Evolutionary conservation across 2,113 vertebrate genomes (phyloP).

Genomic region (Gavia stellata): DNA sequence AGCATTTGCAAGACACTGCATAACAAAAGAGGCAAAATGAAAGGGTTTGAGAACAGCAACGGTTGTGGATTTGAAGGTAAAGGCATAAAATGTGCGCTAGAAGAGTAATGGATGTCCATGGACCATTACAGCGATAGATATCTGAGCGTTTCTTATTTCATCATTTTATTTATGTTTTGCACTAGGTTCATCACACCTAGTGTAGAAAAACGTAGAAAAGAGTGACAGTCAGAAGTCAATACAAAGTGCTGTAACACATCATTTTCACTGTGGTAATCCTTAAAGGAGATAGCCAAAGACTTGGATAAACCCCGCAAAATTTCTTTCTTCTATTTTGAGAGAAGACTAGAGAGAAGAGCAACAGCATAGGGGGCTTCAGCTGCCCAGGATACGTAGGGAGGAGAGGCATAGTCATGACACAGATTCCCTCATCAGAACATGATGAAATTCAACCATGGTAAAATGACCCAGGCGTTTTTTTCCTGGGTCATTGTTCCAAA

Average conservation of each 20-base stretch:
- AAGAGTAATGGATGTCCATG: neutral
- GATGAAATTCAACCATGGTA: neutral
- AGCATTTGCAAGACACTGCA: neutral
- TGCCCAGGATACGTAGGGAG: neutral
- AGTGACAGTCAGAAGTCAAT: neutral
- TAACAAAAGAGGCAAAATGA: neutral
- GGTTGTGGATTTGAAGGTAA: neutral
- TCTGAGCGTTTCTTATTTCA: neutral
- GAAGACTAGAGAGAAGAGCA: neutral
- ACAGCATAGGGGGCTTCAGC: neutral
- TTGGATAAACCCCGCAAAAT: neutral
- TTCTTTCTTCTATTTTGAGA: neutral
- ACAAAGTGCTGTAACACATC: neutral
- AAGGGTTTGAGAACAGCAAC: neutral
- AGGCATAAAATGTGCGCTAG: neutral
- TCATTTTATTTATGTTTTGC: neutral
- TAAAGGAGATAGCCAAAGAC: neutral
- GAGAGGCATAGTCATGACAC: neutral
- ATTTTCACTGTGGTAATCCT: neutral
- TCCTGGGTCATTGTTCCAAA: neutral
- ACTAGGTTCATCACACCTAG: neutral
- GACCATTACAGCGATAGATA: neutral
- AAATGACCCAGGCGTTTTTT: neutral
- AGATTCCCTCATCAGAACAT: neutral
- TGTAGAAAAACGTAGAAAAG: neutral